A percentile compares a stretch with the other conserved stretches of the same genome.
Conservation (phyloP, 2,888 invertebrate genomes). For the Hoplodrina blanda region DNA sequence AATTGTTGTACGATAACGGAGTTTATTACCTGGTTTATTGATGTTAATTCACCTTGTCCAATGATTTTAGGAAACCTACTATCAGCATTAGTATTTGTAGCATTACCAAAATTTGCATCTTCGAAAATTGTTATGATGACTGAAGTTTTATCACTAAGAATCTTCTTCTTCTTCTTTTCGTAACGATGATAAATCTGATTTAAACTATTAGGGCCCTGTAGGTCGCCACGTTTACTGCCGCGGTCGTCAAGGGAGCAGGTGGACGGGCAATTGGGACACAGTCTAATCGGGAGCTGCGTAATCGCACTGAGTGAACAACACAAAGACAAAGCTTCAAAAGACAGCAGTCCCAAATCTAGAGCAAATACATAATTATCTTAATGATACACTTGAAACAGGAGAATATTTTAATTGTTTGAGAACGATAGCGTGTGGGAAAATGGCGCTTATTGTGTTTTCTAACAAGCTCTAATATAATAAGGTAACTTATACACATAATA, state of each 20-base stretch:
- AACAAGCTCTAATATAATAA: constrained; percentile 30
- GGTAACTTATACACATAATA: constrained; percentile 26
- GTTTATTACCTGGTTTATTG: constrained; percentile 25
- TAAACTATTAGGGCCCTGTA: too few relatives aligned
- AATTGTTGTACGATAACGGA: constrained; percentile 38
- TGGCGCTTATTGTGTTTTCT: constrained; percentile 43
- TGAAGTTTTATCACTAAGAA: too few relatives aligned
- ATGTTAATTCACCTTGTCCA: constrained; percentile 11
- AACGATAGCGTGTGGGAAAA: constrained; percentile 33
- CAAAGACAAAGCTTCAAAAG: constrained; percentile 11
- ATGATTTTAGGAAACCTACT: constrained; percentile 13
- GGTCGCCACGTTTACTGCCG: too few relatives aligned
- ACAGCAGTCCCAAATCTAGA: constrained; percentile 17
- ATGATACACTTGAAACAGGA: constrained; percentile 24
- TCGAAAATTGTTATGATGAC: not conserved
- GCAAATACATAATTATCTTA: constrained; percentile 14
- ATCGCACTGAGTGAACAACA: not conserved
- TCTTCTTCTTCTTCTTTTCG: too few relatives aligned
- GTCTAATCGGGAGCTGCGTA: too few relatives aligned
- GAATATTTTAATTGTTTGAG: constrained; percentile 38
- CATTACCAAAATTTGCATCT: too few relatives aligned
- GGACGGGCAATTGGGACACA: too few relatives aligned
- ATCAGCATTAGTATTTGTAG: not conserved
- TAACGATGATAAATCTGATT: too few relatives aligned
- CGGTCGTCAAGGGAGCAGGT: too few relatives aligned